phyloP scores from a whole-genome alignment of 1,140 invertebrate species.

The Drosophila nebulosa region DNA sequence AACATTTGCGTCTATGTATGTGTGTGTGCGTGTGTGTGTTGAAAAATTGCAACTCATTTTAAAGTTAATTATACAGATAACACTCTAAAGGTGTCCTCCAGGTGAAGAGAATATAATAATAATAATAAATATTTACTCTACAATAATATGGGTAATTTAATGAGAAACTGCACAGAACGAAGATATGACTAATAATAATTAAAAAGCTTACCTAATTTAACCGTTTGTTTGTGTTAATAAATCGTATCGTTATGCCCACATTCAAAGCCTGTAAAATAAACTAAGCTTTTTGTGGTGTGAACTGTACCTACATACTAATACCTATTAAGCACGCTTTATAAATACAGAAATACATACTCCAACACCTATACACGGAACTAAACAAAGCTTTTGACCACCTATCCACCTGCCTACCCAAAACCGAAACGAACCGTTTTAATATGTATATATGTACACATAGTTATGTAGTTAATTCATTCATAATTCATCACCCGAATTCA shows the following conservation, averaged over 20 bases:
- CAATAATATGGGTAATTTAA: background rate
- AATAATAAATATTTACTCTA: no score
- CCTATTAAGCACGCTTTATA: background rate
- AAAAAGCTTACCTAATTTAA: background rate
- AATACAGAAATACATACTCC: background rate
- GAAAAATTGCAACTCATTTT: constrained; percentile 19
- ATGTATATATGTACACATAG: background rate
- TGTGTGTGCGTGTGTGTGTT: background rate
- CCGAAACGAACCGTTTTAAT: background rate
- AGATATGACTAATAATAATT: no score
- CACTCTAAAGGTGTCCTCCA: background rate
- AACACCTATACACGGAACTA: no score
- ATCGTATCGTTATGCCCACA: background rate
- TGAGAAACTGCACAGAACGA: background rate
- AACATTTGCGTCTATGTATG: constrained; percentile 6
- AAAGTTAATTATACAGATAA: constrained; percentile 46
- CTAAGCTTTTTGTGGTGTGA: background rate
- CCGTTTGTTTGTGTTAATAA: background rate
- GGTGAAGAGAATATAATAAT: background rate
- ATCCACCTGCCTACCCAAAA: background rate
- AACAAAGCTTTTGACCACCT: background rate
- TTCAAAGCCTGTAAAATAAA: background rate
- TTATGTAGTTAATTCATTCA: background rate
- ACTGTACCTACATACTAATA: background rate
- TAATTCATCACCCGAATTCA: background rate